Evolutionary conservation across 2,888 invertebrate genomes (phyloP).

Genomic region (Lymantria dispar): DNA sequence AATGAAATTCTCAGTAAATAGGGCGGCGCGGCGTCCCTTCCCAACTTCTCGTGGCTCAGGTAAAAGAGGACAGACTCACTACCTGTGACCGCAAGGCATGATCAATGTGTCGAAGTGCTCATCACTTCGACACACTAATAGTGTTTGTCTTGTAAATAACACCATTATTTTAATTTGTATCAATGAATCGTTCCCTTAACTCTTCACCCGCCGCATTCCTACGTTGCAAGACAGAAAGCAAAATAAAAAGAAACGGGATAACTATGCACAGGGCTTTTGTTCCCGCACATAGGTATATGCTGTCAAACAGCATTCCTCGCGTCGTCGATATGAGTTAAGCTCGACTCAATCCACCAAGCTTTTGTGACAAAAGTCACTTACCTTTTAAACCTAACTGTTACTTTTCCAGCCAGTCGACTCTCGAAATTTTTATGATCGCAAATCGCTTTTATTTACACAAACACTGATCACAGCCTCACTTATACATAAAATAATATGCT

Average conservation of each 20-base stretch:
- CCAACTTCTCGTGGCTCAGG: constrained; percentile 58
- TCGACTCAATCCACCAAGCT: constrained; percentile 72
- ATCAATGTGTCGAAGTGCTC: too few relatives aligned
- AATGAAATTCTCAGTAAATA: constrained; percentile 63
- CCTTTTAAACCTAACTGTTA: constrained; percentile 79
- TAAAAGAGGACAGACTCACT: constrained; percentile 63
- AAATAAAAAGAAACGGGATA: constrained; percentile 71
- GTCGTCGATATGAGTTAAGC: constrained; percentile 76
- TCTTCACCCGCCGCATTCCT: constrained; percentile 34
- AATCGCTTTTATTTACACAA: constrained; percentile 50
- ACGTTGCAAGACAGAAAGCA: constrained; percentile 57
- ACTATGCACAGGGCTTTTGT: constrained; percentile 79
- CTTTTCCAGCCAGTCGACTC: constrained; percentile 60
- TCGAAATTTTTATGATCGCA: constrained; percentile 50
- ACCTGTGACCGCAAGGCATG: constrained; percentile 70
- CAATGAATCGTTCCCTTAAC: constrained; percentile 26
- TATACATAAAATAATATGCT: constrained; percentile 43
- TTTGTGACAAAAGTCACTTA: constrained; percentile 76
- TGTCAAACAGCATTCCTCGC: constrained; percentile 80
- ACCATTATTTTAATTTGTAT: constrained; percentile 28
- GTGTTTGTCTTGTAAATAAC: constrained; percentile 46
- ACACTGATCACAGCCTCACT: constrained; percentile 63
- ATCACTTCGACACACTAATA: constrained; percentile 35
- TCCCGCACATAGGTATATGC: constrained; percentile 74
- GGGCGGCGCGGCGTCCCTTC: constrained; percentile 62